A percentile compares a stretch with the other conserved stretches of the same genome.
These are phyloP conservation scores for Helobdella robusta DNA, from an alignment of 2,888 invertebrate genomes.

Conservation along the genomic window DNA sequence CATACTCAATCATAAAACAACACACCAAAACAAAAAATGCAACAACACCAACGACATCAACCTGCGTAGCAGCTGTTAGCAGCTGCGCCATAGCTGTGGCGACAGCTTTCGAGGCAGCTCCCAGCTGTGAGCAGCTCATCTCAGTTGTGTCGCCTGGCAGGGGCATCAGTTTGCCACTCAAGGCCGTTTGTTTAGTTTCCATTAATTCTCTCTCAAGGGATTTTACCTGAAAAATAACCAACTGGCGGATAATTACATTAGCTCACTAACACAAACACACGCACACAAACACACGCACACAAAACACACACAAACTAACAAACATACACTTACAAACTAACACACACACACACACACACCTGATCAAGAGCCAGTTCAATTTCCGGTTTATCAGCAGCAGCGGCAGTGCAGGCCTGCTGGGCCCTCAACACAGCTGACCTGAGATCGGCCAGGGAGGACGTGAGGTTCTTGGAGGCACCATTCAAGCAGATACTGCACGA, in stretches of 20 bases:
- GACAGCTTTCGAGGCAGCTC: slow-evolving; percentile 63
- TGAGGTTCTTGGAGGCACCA: slow-evolving; percentile 60
- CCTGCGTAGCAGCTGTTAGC: slow-evolving; percentile 70
- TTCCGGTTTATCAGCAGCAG: too few relatives aligned
- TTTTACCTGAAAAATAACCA: slow-evolving; percentile 39
- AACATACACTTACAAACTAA: neutral
- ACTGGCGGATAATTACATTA: neutral
- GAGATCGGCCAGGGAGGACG: slow-evolving; percentile 58
- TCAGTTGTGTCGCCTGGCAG: slow-evolving; percentile 74
- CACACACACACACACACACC: slow-evolving; percentile 50
- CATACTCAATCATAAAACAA: neutral
- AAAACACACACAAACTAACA: neutral
- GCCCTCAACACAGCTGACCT: slow-evolving; percentile 52
- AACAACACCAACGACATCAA: slow-evolving; percentile 35
- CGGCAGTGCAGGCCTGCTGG: slow-evolving; percentile 49
- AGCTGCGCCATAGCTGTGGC: slow-evolving; percentile 75
- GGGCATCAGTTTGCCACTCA: slow-evolving; percentile 64
- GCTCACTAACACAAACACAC: neutral
- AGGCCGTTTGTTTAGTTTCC: slow-evolving; percentile 68
- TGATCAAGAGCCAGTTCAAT: slow-evolving; percentile 72
- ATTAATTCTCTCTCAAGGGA: slow-evolving; percentile 71
- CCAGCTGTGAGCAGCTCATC: slow-evolving; percentile 45
- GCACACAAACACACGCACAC: neutral
- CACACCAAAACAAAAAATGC: too few relatives aligned
- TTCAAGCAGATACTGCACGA: slow-evolving; percentile 66